Percentiles rank a stretch among this genome's conserved stretches.
Conservation (phyloP, 2,888 invertebrate genomes). For the Nemapogon koenigi region DNA sequence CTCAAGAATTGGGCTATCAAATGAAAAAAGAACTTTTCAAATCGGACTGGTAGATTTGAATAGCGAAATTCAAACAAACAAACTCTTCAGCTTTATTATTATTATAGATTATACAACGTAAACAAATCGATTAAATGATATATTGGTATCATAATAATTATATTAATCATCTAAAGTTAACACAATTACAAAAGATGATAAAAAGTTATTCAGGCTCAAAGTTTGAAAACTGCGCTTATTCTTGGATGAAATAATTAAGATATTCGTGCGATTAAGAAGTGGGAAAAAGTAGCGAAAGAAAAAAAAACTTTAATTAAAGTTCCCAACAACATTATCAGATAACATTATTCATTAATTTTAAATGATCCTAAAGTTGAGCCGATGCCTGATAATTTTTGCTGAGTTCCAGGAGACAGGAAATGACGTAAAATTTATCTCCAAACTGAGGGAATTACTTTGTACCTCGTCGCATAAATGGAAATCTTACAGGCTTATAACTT, state of each 20-base stretch:
- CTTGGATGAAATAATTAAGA: conserved; percentile 44
- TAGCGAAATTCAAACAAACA: too few species aligned
- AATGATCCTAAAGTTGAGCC: conserved; percentile 47
- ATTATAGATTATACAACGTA: too few species aligned
- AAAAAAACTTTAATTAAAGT: conserved; percentile 61
- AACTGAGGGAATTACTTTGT: conserved; percentile 55
- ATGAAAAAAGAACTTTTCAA: too few species aligned
- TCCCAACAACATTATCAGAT: conserved; percentile 58
- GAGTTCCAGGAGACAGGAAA: conserved; percentile 51
- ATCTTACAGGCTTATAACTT: conserved; percentile 55
- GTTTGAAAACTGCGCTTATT: conserved; percentile 21
- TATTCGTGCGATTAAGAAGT: conserved; percentile 51
- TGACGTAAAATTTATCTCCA: conserved; percentile 57
- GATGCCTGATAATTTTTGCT: conserved; percentile 57
- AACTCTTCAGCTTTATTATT: too few species aligned
- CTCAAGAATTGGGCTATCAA: too few species aligned
- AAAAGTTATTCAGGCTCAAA: too few species aligned
- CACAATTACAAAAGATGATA: too few species aligned
- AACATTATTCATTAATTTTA: conserved; percentile 65
- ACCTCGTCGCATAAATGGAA: conserved; percentile 51
- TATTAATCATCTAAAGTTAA: too few species aligned
- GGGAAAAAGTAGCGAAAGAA: conserved; percentile 30
- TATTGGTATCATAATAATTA: too few species aligned
- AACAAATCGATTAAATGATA: too few species aligned
- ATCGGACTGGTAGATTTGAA: too few species aligned